Base-by-base conservation (phyloP, 2,888 invertebrate species). In the Drosophila ezoana region DNA sequence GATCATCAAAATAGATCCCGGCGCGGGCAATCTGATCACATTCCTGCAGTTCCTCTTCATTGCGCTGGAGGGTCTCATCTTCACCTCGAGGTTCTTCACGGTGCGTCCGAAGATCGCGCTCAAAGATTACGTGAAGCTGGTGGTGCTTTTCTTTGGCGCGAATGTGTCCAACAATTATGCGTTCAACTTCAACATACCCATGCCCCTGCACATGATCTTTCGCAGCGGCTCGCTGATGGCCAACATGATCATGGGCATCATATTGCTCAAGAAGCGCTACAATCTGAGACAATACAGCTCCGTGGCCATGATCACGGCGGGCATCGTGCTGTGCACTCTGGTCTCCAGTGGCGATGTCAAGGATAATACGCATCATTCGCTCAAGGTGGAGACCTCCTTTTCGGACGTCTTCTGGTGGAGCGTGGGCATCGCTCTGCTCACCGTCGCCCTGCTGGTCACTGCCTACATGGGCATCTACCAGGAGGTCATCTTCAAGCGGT, bases 141-240 rank as follows among this genome's bases (percentile, higher is more conserved):
- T 99, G 0, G 93, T 95, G 9, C 95, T 98, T 93, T 99, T 99
- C 93, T 99, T 98, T 93, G 93, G 97, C 0, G 95, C 96, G 14
- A 99, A 97, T 92, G 96, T 98, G 0, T 95, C 96, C 71, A 98
- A 98, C 90, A 99, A 99, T 92, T 97, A 97, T 93, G 98, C 98
- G 0, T 97, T 99, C 89, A 96, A 96, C 91, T 99, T 98, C 90
- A 98, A 99, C 91, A 98, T 99, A 88, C 95, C 99, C 0, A 98
- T 99, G 95, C 99, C 99, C 0, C 93, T 99, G 47, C 99, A 99
- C 91, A 98, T 99, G 96, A 99, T 99, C 91, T 99, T 99, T 92
- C 94, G 99, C 93, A 96, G 99, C 61, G 99, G 99, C 1, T 99
- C 99, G 3, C 93, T 99, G 33, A 97, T 99, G 93, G 98, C 99